Conservation (phyloP, 2,113 vertebrate species). For the Archilochus colubris region DNA sequence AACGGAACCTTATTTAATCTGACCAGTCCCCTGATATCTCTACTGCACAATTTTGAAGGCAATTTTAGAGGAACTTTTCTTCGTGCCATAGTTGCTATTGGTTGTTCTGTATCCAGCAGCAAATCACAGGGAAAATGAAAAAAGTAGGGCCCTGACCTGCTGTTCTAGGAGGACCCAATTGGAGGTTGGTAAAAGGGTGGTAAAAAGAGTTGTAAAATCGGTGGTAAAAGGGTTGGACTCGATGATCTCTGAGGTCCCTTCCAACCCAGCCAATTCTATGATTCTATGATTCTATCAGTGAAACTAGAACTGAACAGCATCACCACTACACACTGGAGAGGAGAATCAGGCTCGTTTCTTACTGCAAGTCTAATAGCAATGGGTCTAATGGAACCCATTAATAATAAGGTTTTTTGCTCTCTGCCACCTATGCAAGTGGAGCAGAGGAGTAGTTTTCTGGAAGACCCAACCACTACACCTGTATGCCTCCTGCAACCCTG, state of each 20-base stretch:
- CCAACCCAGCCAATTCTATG: too few species aligned
- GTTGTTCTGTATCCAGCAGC: background rate
- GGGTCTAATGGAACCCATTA: background rate
- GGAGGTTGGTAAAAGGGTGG: too few species aligned
- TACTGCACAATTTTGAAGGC: background rate
- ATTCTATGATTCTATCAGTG: too few species aligned
- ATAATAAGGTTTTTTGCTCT: background rate
- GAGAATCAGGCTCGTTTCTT: background rate
- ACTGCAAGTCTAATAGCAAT: background rate
- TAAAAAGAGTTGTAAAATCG: too few species aligned
- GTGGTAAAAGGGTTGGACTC: too few species aligned
- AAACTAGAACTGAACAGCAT: background rate
- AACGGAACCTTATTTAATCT: background rate
- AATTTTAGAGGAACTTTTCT: background rate
- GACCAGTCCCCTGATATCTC: background rate
- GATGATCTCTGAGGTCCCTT: too few species aligned
- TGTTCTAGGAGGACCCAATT: background rate
- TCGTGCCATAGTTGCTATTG: background rate
- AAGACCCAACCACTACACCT: background rate
- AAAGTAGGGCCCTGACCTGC: background rate
- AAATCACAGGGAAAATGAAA: background rate
- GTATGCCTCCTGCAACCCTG: background rate
- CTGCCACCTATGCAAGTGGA: background rate
- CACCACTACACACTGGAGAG: background rate
- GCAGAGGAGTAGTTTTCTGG: background rate